A percentile compares a stretch with the other conserved stretches of the same genome.
Evolutionary conservation across 1,140 invertebrate species (phyloP).

Genomic region (Drosophila gunungcola): DNA sequence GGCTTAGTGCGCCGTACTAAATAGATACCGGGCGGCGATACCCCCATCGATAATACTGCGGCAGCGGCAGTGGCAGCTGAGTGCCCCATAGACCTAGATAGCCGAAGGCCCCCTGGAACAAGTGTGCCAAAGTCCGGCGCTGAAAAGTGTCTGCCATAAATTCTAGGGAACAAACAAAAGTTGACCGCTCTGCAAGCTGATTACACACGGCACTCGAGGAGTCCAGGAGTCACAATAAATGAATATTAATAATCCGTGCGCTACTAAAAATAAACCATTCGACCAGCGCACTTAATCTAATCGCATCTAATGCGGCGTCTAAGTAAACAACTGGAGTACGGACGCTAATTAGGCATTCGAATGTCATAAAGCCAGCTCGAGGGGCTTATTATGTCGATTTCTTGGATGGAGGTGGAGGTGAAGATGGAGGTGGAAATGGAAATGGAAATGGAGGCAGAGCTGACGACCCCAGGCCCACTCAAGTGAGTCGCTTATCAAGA

Average conservation of each 20-base stretch:
- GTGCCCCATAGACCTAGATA: conserved; percentile 38
- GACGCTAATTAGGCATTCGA: conserved; percentile 45
- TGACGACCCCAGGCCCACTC: conserved; percentile 9
- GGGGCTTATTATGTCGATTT: conserved; percentile 10
- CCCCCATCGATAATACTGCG: conserved; percentile 51
- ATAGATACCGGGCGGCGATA: conserved; percentile 24
- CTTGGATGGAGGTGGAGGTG: not conserved
- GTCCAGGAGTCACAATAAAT: conserved; percentile 50
- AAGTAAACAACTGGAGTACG: conserved; percentile 70
- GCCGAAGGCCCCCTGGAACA: conserved; percentile 38
- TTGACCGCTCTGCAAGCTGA: conserved; percentile 26
- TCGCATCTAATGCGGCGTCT: conserved; percentile 71
- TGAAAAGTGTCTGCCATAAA: conserved; percentile 47
- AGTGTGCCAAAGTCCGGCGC: conserved; percentile 48
- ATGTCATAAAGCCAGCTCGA: conserved; percentile 43
- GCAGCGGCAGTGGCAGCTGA: conserved; percentile 17
- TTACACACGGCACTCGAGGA: conserved; percentile 34
- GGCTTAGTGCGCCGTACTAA: conserved; percentile 16
- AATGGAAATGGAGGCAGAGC: not conserved
- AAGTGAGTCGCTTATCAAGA: conserved; percentile 47
- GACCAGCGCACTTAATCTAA: conserved; percentile 64
- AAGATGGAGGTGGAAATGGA: no score
- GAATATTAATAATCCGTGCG: conserved; percentile 74
- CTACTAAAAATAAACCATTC: conserved; percentile 73
- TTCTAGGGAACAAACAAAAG: conserved; percentile 13